Percentiles rank a stretch among this genome's conserved stretches.
Conservation (phyloP, 2,797 vertebrate genomes). For the Prionace glauca region DNA sequence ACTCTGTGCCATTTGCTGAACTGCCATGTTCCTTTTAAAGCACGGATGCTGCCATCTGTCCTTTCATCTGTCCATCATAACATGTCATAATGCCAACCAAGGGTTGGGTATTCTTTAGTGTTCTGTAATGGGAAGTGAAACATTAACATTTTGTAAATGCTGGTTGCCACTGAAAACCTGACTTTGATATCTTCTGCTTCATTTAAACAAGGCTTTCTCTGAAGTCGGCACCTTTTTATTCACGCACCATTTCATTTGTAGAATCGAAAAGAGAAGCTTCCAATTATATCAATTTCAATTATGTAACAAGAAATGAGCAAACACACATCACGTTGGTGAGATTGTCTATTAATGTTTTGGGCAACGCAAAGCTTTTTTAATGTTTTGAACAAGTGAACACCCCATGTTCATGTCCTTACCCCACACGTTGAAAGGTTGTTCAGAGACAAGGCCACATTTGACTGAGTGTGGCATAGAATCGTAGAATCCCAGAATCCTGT, state of each 20-base stretch:
- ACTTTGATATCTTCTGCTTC: neutral
- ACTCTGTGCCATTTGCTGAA: neutral
- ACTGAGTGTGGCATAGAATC: no score
- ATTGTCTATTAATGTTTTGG: neutral
- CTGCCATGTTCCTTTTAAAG: neutral
- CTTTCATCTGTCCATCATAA: neutral
- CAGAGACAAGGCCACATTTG: no score
- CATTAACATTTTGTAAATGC: neutral
- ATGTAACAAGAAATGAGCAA: neutral
- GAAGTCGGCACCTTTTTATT: neutral
- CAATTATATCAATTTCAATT: neutral
- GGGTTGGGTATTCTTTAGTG: neutral
- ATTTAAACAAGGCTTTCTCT: neutral
- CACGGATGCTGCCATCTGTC: neutral
- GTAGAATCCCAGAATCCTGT: no score
- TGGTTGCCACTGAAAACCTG: neutral
- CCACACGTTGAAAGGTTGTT: no score
- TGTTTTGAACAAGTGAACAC: no score
- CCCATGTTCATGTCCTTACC: no score
- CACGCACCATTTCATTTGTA: neutral
- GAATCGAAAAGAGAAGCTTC: neutral
- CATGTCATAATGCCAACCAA: neutral
- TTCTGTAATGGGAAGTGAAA: neutral
- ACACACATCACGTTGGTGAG: neutral
- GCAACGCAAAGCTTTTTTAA: no score